Conservation (phyloP, 2,797 vertebrate species). For the Mastacembelus armatus region DNA sequence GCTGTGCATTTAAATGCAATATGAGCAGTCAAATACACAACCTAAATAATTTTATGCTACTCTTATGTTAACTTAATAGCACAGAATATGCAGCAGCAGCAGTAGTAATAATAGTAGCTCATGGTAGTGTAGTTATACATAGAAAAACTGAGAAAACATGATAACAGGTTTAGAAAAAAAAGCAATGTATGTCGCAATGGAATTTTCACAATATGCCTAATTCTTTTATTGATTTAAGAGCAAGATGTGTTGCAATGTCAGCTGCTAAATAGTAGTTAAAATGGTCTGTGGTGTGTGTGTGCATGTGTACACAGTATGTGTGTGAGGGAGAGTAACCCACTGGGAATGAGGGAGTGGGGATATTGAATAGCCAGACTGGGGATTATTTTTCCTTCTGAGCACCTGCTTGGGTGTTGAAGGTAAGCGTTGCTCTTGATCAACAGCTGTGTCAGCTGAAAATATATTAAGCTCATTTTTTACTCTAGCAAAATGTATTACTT, state of each 20-base stretch:
- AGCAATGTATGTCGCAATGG: neutral
- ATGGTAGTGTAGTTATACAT: neutral
- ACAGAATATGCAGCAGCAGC: neutral
- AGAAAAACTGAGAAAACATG: neutral
- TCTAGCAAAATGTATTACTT: neutral
- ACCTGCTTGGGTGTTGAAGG: neutral
- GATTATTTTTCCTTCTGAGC: no score
- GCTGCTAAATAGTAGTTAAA: neutral
- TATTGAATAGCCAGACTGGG: no score
- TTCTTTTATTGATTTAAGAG: slow-evolving; percentile 10
- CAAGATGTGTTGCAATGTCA: neutral
- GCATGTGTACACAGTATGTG: no score
- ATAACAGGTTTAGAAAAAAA: neutral
- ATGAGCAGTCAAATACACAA: slow-evolving; percentile 22
- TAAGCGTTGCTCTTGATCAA: neutral
- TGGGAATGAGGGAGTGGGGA: no score
- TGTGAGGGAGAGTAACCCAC: no score
- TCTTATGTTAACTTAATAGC: slow-evolving; percentile 3
- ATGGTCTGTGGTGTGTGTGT: neutral
- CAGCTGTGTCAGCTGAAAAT: neutral
- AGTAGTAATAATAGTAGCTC: neutral
- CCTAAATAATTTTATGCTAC: slow-evolving; percentile 12
- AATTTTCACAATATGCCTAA: no score
- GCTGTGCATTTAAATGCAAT: slow-evolving; percentile 18
- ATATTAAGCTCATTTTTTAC: neutral